These are phyloP conservation scores for Drosophila rufa DNA, from an alignment of 1,140 invertebrate species.

Conservation along the genomic window DNA sequence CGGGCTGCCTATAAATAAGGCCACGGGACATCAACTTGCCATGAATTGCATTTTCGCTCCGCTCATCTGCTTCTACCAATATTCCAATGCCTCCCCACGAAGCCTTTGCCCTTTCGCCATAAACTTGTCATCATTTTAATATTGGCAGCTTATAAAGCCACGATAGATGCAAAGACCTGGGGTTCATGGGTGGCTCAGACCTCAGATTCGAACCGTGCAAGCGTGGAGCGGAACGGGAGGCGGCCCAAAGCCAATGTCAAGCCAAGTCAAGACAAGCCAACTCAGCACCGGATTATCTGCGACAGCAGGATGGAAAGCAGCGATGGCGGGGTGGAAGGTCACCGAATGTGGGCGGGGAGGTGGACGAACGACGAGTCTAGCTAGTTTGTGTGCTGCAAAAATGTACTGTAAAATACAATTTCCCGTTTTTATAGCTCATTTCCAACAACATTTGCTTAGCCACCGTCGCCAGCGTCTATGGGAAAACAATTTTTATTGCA, in stretches of 20 bases:
- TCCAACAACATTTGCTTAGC: conserved; percentile 81
- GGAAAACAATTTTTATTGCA: conserved; percentile 82
- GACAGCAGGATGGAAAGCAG: conserved; percentile 71
- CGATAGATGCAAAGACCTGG: conserved; percentile 55
- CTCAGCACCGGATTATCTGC: conserved; percentile 80
- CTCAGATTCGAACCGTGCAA: conserved; percentile 17
- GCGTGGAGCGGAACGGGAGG: conserved; percentile 23
- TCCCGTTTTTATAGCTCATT: conserved; percentile 82
- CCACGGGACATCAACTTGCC: conserved; percentile 72
- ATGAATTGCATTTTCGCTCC: conserved; percentile 76
- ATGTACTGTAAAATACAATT: conserved; percentile 82
- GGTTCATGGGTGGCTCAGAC: conserved; percentile 1
- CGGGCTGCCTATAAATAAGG: conserved; percentile 55
- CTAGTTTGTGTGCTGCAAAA: conserved; percentile 78
- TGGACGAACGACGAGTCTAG: conserved; percentile 38
- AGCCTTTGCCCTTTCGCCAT: conserved; percentile 62
- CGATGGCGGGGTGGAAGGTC: conserved; percentile 13
- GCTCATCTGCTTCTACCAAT: conserved; percentile 28
- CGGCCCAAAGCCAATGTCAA: conserved; percentile 79
- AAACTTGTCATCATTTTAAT: conserved; percentile 84
- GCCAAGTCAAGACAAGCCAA: conserved; percentile 81
- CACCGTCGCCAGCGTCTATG: conserved; percentile 59
- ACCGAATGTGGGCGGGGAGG: conserved; percentile 8
- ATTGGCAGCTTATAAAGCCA: conserved; percentile 83
- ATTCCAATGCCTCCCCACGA: conserved; percentile 5